A percentile compares a stretch with the other conserved stretches of the same genome.
These are phyloP conservation scores for Heterochromis multidens DNA, from an alignment of 2,113 vertebrate genomes.

Conservation along the genomic window DNA sequence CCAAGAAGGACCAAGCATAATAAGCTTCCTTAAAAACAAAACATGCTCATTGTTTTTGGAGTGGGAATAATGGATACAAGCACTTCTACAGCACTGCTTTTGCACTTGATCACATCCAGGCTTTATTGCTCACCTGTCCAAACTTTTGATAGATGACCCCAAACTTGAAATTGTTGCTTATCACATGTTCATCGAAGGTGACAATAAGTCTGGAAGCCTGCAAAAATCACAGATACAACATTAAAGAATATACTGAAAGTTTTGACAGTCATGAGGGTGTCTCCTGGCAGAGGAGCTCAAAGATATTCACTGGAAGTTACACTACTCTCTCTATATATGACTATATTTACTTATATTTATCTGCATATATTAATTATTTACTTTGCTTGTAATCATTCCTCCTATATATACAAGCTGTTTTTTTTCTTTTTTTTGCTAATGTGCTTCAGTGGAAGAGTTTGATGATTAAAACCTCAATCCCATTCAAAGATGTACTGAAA, in stretches of 20 bases:
- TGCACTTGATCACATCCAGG: not conserved
- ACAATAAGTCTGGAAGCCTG: constrained; percentile 95
- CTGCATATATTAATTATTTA: not conserved
- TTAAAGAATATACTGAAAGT: not conserved
- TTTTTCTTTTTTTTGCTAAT: not conserved
- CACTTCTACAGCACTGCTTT: not conserved
- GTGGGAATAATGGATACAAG: not conserved
- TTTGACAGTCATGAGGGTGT: no score
- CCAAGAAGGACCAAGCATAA: not conserved
- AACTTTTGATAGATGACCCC: constrained; percentile 95
- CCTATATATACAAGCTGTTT: not conserved
- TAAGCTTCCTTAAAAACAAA: constrained; percentile 14
- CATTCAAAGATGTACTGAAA: not conserved
- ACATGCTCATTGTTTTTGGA: not conserved
- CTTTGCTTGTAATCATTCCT: no score
- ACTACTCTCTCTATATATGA: no score
- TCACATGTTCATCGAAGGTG: constrained; percentile 93
- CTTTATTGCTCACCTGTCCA: constrained; percentile 81
- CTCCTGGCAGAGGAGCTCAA: no score
- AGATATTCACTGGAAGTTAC: no score
- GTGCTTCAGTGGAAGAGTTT: not conserved
- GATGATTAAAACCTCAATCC: not conserved
- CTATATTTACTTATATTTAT: not conserved
- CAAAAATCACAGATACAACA: not conserved
- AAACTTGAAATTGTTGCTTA: constrained; percentile 98